Evolutionary conservation across 2,888 invertebrate species (phyloP), one percentile per base, ranked within the genome.

Genomic region (Fragum whitleyi): DNA sequence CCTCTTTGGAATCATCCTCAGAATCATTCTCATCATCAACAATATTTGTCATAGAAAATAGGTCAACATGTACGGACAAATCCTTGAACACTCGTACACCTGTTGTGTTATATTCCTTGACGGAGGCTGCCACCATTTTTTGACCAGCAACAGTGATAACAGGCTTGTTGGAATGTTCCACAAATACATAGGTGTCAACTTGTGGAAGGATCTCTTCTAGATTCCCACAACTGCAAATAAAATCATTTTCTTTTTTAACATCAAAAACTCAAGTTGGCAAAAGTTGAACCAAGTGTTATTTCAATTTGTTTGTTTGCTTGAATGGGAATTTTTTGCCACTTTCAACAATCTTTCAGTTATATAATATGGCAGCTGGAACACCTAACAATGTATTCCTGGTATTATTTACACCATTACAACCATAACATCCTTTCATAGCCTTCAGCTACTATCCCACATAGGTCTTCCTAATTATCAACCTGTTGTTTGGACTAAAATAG

Each of bases 51-150:
- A 92, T 91, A 19, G 92, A 90, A 70, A 93, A 91, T 28, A 90
- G 92, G 80, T 88, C 87, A 19, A 88, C 86, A 69, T 83, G 77
- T 2, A 99, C 97, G 73, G 95, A 95, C 21, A 98, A 96, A 91
- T 97, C 97, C 1, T 81, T 75, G 36, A 99, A 96, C 69, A 99
- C 97, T 36, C 96, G 95, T 23, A 98, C 97, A 0, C 99, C 99
- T 79, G 96, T 95, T 79, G 97, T 95, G 95, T 98, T 97, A 93
- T 97, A 74, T 21, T 53, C 73, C 21, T 74, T 67, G 32, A 53
- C 36, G 1, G 74, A 70, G 28, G 77, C 86, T 9, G 74, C 73
- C 61, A 85, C 57, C 11, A 85, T 68, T 21, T 81, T 32, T 28
- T 75, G 77, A 77, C 98, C 98, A 28, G 91, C 96, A 81, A 98